phyloP scores from a whole-genome alignment of 2,113 vertebrate genomes.

The Nannobrachium achirus region DNA sequence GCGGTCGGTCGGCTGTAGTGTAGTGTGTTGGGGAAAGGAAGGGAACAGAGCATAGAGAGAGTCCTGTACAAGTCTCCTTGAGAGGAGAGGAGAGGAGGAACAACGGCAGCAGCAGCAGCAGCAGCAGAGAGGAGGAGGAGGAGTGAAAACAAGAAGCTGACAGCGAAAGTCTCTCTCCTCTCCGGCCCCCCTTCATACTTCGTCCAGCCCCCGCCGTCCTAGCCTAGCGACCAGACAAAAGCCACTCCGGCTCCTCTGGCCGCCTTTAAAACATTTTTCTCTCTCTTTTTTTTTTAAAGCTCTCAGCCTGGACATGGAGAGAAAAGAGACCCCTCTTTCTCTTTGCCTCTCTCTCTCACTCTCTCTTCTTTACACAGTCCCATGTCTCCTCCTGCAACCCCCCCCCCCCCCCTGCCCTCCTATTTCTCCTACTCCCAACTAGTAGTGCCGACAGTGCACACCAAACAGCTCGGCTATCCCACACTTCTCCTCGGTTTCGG shows the following conservation, averaged over 20 bases:
- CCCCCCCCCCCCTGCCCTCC: slow-evolving; percentile 55
- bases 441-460: slow-evolving; percentile 8
- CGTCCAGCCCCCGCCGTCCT: slow-evolving; percentile 71
- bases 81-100: slow-evolving; percentile 38
- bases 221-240: slow-evolving; percentile 83
- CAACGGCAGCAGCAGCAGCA: slow-evolving; percentile 6
- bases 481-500: slow-evolving; percentile 38
- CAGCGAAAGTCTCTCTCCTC: slow-evolving; percentile 68
- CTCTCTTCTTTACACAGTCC: slow-evolving; percentile 69
- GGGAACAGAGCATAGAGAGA: slow-evolving; percentile 44
- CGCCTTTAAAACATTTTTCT: slow-evolving; percentile 67
- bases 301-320: slow-evolving; percentile 63
- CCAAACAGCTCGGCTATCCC: too few species aligned
- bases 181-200: slow-evolving; percentile 61
- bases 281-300: slow-evolving; percentile 20
- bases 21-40: slow-evolving; percentile 26
- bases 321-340: slow-evolving; percentile 57
- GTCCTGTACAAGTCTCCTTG: slow-evolving; percentile 68
- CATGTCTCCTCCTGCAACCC: slow-evolving; percentile 70
- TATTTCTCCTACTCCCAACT: slow-evolving; percentile 57
- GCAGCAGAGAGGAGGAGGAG: slow-evolving; percentile 42
- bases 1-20: slow-evolving; percentile 40
- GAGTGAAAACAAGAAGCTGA: slow-evolving; percentile 68
- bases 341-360: slow-evolving; percentile 58
- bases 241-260: slow-evolving; percentile 73